Conservation (phyloP, 2,113 vertebrate genomes). For the Chamaea fasciata region DNA sequence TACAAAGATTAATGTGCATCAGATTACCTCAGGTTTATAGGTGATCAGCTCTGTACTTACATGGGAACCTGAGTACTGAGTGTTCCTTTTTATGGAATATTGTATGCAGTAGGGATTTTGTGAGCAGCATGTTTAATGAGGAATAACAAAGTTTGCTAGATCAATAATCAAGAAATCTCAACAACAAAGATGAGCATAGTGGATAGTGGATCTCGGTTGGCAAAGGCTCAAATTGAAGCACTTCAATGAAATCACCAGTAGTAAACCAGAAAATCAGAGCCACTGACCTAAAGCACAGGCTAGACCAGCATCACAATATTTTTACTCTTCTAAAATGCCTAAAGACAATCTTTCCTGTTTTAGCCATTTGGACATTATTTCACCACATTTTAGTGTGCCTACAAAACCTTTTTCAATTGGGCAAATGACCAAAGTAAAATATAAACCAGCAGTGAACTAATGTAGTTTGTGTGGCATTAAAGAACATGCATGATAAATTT, state of each 20-base stretch:
- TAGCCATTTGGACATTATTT: conserved; percentile 12
- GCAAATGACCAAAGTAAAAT: conserved; percentile 33
- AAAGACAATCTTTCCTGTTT: neutral
- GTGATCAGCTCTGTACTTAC: neutral
- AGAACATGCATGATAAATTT: conserved; percentile 36
- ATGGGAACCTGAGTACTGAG: neutral
- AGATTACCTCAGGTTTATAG: neutral
- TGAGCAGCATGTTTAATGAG: neutral
- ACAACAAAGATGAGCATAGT: neutral
- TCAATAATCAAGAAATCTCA: neutral
- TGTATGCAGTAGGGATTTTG: neutral
- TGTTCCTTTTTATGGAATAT: neutral
- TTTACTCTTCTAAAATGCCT: neutral
- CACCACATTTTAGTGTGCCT: neutral
- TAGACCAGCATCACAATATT: neutral
- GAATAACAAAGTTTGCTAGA: neutral
- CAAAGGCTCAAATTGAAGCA: neutral
- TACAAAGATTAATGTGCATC: neutral
- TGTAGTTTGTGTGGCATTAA: conserved; percentile 46
- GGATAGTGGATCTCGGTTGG: neutral
- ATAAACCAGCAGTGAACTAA: conserved; percentile 48
- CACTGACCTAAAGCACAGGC: neutral
- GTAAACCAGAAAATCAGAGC: neutral
- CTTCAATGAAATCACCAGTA: neutral
- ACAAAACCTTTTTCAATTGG: conserved; percentile 1